Conservation (phyloP, 2,888 invertebrate species). For the Drosophila multiciliata region DNA sequence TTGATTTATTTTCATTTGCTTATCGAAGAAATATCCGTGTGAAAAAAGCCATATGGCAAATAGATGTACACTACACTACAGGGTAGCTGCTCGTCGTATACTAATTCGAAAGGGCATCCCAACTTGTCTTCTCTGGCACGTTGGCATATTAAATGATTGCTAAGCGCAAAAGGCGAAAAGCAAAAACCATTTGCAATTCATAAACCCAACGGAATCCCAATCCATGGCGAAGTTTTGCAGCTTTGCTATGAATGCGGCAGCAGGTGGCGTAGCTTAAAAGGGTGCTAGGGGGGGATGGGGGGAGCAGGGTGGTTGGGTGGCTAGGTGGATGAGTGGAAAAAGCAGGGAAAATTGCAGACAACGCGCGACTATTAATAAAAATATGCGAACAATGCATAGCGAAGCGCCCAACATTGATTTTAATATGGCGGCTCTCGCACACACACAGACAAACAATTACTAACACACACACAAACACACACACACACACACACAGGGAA, state of each 20-base stretch:
- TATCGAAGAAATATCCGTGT: neutral
- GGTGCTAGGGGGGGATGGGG: neutral
- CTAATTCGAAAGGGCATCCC: neutral
- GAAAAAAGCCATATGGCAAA: neutral
- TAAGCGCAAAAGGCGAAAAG: slow-evolving; percentile 63
- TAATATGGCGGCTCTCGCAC: slow-evolving; percentile 55
- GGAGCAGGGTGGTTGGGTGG: neutral
- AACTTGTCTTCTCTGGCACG: slow-evolving; percentile 48
- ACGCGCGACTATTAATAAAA: slow-evolving; percentile 73
- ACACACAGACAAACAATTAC: slow-evolving; percentile 11
- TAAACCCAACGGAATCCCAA: slow-evolving; percentile 55
- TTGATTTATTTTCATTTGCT: rapidly evolving
- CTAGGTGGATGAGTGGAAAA: slow-evolving; percentile 7
- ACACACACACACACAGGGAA: slow-evolving; percentile 19
- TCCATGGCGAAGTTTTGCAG: slow-evolving; percentile 60
- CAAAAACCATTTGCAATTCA: slow-evolving; percentile 72
- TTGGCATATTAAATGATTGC: slow-evolving; percentile 71
- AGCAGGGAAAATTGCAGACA: slow-evolving; percentile 67
- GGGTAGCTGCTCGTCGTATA: neutral
- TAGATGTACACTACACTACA: neutral
- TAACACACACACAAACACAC: slow-evolving; percentile 15
- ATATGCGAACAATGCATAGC: slow-evolving; percentile 70
- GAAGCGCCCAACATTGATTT: slow-evolving; percentile 65
- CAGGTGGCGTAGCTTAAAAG: slow-evolving; percentile 32
- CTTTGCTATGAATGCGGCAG: slow-evolving; percentile 54